A percentile compares a stretch with the other conserved stretches of the same genome.
Conservation (phyloP, 2,113 vertebrate species). For the Micronycteris hirsuta region DNA sequence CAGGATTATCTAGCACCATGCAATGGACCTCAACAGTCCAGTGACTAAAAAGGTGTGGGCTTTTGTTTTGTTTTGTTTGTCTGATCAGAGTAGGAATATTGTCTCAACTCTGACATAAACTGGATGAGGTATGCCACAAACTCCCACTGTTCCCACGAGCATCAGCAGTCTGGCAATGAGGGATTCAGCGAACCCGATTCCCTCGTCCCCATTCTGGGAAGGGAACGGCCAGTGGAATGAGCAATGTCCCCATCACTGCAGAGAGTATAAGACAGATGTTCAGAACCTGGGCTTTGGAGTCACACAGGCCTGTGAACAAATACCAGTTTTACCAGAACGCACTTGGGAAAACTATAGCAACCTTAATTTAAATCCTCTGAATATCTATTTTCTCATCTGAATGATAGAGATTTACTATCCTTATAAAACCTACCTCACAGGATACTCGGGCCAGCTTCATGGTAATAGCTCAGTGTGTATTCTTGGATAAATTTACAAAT, state of each 20-base stretch:
- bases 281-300: neutral
- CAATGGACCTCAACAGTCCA: neutral
- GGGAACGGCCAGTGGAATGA: neutral
- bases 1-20: neutral
- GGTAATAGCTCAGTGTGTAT: neutral
- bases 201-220: neutral
- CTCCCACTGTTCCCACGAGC: neutral
- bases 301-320: neutral
- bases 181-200: fast-evolving
- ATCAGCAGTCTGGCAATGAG: neutral
- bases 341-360: neutral
- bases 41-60: neutral
- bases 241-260: neutral
- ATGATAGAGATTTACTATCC: neutral
- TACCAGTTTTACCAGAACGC: neutral
- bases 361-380: neutral
- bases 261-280: neutral
- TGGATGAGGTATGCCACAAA: neutral
- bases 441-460: neutral
- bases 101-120: neutral
- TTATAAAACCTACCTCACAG: neutral
- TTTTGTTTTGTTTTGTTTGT: neutral
- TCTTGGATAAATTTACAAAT: neutral
- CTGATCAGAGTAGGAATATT: neutral
- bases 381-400: neutral